Conservation (phyloP, 2,888 invertebrate species). For the Tortricodes alternella region DNA sequence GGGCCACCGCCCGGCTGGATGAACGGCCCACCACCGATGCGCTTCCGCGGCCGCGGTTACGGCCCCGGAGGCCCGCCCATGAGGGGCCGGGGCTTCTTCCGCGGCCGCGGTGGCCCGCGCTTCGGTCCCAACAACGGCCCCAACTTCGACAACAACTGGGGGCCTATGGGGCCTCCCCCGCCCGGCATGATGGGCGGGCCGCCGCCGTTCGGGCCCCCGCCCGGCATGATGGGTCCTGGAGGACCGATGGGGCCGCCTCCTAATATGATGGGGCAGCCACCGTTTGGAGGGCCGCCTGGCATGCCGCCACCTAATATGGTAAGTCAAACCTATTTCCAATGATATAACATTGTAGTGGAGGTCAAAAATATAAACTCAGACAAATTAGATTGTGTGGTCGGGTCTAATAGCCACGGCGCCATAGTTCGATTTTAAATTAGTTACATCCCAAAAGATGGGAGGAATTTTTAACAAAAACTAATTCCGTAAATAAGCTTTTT, state of each 20-base stretch:
- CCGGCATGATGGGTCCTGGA: slow-evolving; percentile 82
- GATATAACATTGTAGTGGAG: no score
- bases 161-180: slow-evolving; percentile 84
- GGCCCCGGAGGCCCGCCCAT: slow-evolving; percentile 84
- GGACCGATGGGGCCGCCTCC: slow-evolving; percentile 83
- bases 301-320: slow-evolving; percentile 84
- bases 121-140: slow-evolving; percentile 80
- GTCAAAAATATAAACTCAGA: no score
- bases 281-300: slow-evolving; percentile 76
- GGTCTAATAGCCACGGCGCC: no score
- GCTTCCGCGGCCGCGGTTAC: slow-evolving; percentile 86
- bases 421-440: no score
- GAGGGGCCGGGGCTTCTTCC: slow-evolving; percentile 78
- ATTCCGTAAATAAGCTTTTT: no score
- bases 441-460: no score
- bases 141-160: slow-evolving; percentile 86
- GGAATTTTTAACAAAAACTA: no score
- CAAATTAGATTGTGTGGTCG: no score
- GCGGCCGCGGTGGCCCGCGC: slow-evolving; percentile 75
- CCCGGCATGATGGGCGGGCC: slow-evolving; percentile 79
- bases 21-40: slow-evolving; percentile 83
- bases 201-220: slow-evolving; percentile 76
- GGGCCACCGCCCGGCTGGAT: slow-evolving; percentile 71
- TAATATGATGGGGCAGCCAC: slow-evolving; percentile 82
- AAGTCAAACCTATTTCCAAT: no score